Base-by-base conservation (phyloP, 2,888 invertebrate genomes). In the Empis livida region DNA sequence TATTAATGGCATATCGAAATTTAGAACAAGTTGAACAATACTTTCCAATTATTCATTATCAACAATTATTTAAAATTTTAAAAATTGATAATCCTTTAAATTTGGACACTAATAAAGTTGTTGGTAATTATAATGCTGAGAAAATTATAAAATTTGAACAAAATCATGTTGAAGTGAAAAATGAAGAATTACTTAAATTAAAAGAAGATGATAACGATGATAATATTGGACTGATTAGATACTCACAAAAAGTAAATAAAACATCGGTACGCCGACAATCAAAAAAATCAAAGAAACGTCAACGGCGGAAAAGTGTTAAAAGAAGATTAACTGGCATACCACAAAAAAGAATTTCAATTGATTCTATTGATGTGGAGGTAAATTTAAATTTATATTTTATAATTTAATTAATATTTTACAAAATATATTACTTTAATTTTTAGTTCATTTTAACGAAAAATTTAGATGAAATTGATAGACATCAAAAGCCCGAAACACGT, bases 1-100 rank as follows among this genome's bases (percentile, higher is more conserved):
- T 84, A 4, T 71, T 88, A 31, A 71, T 76, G 52, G 81, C 85
- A 0, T 61, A 88, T 52, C 73, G 82, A 51, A 84, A 84, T 64
- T 65, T 89, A 9, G 73, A 77, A 53, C 79, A 81, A 56, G 71
- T 72, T 23, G 68, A 71, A 14, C 72, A 76, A 40, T 84, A 80
- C 59, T 85, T 82, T 62, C 82, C 84, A 1, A 63, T 67, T 40
- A 67, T 82, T 13, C 73, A 85, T 57, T 75, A 73, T 45, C 72
- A 73, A 42, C 72, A 72, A 54, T 62, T 85, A 3, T 75, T 79
- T 38, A 57, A 57, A 38, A 61, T 59, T 46, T 50, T 84, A 23
- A 75, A 75, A 0, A 71, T 71, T 40, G 73, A 75, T 54, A 74
- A 77, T 56, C 72, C 75, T 23, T 57, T 76, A 31, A 68, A 72